Base-by-base conservation (phyloP, 2,888 invertebrate species). In the Agonopterix subpropinquella region DNA sequence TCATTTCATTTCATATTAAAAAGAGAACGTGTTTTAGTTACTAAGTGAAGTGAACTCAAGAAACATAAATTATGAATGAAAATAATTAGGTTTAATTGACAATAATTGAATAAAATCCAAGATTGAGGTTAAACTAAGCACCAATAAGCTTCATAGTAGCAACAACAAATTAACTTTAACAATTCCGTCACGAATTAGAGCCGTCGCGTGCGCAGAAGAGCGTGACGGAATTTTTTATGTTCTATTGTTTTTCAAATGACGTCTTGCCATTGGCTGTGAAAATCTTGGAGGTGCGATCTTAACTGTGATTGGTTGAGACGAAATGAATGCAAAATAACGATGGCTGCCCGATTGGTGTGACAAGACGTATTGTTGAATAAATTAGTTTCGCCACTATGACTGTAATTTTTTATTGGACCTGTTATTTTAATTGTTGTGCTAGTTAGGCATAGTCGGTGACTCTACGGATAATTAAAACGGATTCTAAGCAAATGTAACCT, bases 161-260 rank as follows among this genome's bases (percentile, higher is more conserved):
- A 43, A 43, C 43, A 4, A n/a, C 18, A 18, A 15, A 43, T 43
- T 10, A 43, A 8, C 9, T 11, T 43, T 43, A 43, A 43, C 43
- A 46, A 53, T 46, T 47, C 39, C n/a, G 67, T 65, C 63, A 79
- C 77, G 74, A 76, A 79, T 75, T 77, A 73, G 67, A 70, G 56
- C 48, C 49, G 50, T 50, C 67, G 67, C 81, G 62, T 67, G 80
- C 79, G 82, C 80, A 73, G 65, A 70, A 67, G 60, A 62, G 76
- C 80, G 80, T 86, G 81, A 87, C 85, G 82, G 57, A 63, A 73
- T 76, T 86, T 87, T 88, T 87, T 80, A 87, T 76, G 74, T 70
- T 82, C 88, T 87, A 88, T 88, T 88, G 88, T 88, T 86, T 87
- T 87, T 87, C 85, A 86, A 88, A 86, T 73, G 63, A 54, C 56